Evolutionary conservation across 2,797 vertebrate species (phyloP).

Genomic region (Urocyon cinereoargenteus): DNA sequence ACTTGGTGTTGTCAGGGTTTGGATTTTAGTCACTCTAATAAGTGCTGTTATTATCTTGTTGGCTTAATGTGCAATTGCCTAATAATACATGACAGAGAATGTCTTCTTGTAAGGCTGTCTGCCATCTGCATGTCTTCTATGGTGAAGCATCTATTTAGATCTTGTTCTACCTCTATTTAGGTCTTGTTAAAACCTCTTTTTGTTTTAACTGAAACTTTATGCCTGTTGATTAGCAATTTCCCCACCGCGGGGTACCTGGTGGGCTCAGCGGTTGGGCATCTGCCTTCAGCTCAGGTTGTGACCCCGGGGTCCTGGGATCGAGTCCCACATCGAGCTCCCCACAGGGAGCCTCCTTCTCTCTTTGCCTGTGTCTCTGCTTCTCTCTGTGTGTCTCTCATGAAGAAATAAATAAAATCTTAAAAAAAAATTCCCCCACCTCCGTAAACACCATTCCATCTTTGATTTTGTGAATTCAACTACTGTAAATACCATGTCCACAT

Average conservation of each 20-base stretch:
- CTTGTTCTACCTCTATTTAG: background rate
- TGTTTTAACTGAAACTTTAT: background rate
- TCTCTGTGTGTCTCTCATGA: too few relatives aligned
- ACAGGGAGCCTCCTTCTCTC: too few relatives aligned
- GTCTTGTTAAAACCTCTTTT: rapidly evolving
- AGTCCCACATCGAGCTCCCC: too few relatives aligned
- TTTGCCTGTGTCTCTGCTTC: too few relatives aligned
- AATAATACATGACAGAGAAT: background rate
- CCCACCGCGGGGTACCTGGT: background rate
- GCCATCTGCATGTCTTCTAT: background rate
- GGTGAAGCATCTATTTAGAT: background rate
- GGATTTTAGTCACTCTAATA: background rate
- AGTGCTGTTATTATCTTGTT: background rate
- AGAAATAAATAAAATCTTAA: too few relatives aligned
- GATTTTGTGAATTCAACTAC: background rate
- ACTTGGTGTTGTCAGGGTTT: background rate
- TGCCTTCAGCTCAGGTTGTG: too few relatives aligned
- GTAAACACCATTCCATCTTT: background rate
- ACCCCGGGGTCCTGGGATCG: too few relatives aligned
- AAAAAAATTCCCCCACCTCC: background rate
- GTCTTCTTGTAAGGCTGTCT: background rate
- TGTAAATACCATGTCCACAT: background rate
- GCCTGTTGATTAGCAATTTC: background rate
- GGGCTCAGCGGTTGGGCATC: too few relatives aligned
- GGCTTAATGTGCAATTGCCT: background rate